Conservation (phyloP, 2,888 invertebrate species). For the Drosophila putrida region DNA sequence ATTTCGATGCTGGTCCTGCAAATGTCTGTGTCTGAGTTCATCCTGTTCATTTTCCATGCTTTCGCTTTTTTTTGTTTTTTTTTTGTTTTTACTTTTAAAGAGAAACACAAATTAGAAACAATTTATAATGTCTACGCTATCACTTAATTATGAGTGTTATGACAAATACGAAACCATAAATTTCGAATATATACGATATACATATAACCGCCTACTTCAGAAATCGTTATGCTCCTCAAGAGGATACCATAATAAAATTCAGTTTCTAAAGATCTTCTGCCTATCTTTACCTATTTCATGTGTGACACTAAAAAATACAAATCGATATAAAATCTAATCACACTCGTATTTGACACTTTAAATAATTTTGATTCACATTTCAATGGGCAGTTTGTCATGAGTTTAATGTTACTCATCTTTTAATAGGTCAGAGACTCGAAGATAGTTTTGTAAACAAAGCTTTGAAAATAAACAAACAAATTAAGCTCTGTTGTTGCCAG, state of each 20-base stretch:
- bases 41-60: conserved; percentile 83
- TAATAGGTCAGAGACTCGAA: neutral
- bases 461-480: conserved; percentile 1
- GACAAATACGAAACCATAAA: conserved; percentile 17
- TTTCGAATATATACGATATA: conserved; percentile 13
- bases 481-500: neutral
- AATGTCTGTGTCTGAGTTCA: conserved; percentile 79
- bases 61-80: conserved; percentile 30
- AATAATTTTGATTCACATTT: neutral
- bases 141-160: conserved; percentile 58
- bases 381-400: neutral
- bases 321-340: neutral
- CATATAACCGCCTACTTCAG: conserved; percentile 29
- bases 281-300: neutral
- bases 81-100: conserved; percentile 59
- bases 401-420: neutral
- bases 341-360: neutral
- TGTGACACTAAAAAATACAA: neutral
- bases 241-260: neutral
- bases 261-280: neutral
- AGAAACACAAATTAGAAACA: conserved; percentile 59
- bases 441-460: neutral
- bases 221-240: neutral
- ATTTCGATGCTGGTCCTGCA: conserved; percentile 49
- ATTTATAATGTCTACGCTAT: conserved; percentile 54